Base-by-base conservation (phyloP, 2,888 invertebrate species). In the Cinara cedri region DNA sequence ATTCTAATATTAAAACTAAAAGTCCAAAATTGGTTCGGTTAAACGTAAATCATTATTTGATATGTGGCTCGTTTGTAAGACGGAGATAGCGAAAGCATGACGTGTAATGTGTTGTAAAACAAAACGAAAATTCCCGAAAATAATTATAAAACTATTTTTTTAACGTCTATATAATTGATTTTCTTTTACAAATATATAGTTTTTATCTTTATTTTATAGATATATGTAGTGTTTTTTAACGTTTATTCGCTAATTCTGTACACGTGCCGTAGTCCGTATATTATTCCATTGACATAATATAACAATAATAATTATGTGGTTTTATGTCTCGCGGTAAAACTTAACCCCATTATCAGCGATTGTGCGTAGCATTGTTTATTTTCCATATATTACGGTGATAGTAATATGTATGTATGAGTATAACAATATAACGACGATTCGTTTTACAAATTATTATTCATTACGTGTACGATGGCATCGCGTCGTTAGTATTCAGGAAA, bases 401-500 rank as follows among this genome's bases (percentile, higher is more conserved):
- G 34, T 34, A 8, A 44, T 24, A 19, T 24, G 14, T n/a, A n/a
- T n/a, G n/a, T n/a, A 34, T 6, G 34, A 34, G 34, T 34, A 34
- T 34, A 34, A 34, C 6, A 34, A 34, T 34, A 60, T 62, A n/a
- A 4, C 42, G 19, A 26, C 34, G 19, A 14, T 44, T 24, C 11
- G 1, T 4, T 72, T 14, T 49, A 72, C 0, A 26, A 46, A 46
- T 60, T 60, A 49, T 49, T 62, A 62, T 72, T 46, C 72, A 62
- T 49, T 8, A n/a, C 3, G 11, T 49, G 72, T 62, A 62, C 34
- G 34, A 4, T 6, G 34, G 3, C 34, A 6, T 34, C 34, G 4
- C 24, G n/a, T 49, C 34, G 26, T 72, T 49, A 14, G 60, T 72
- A 72, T 62, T 72, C 62, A 24, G n/a, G 13, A 46, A 44, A 72